Base-by-base conservation (phyloP, 92 coral and sea anemone species). In the Porites lobata region DNA sequence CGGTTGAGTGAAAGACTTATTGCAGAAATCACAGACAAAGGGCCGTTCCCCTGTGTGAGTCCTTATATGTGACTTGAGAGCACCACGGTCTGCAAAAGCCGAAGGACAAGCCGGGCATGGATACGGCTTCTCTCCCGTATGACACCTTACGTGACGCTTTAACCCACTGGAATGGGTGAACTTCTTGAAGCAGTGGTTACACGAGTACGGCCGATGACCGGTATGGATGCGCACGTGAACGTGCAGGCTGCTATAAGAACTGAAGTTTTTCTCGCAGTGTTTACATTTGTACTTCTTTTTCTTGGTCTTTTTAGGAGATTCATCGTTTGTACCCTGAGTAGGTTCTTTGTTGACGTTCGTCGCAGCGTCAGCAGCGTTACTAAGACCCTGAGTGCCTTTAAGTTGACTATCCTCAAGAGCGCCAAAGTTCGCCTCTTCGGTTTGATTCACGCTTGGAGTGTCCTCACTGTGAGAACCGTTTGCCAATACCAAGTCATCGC, bases 11-110 rank as follows among this genome's bases (percentile, higher is more conserved):
- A 87, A 91, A 3, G 94, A 88, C 85, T 91, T 91, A 11, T 81
- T 80, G 67, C 94, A 91, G 71, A 89, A 83, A 78, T 91, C 90
- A 47, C 94, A 91, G 24, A 86, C 80, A 32, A 86, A 91, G 14
- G 94, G 94, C 10, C 94, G 80, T 53, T 91, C 94, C 56, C 94
- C 94, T 32, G 94, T 91, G 76, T 91, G 94, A 76, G 94, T 91
- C 56, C 94, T 69, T 9, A 91, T 91, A 59, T 91, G 94, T 22
- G 94, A 91, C 22, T 89, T 82, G 63, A 91, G 84, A 57, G 94
- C 94, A 56, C 94, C 94, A 47, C 94, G 92, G 85, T 91, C 94
- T 21, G 94, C 94, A 58, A 91, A 91, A 52, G 94, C 94, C 61
- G 94, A 76, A 38, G 94, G 89, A 78, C 94, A 91, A 4, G 86